phyloP scores from a whole-genome alignment of 2,888 invertebrate species.

The Andrena trimmerana region DNA sequence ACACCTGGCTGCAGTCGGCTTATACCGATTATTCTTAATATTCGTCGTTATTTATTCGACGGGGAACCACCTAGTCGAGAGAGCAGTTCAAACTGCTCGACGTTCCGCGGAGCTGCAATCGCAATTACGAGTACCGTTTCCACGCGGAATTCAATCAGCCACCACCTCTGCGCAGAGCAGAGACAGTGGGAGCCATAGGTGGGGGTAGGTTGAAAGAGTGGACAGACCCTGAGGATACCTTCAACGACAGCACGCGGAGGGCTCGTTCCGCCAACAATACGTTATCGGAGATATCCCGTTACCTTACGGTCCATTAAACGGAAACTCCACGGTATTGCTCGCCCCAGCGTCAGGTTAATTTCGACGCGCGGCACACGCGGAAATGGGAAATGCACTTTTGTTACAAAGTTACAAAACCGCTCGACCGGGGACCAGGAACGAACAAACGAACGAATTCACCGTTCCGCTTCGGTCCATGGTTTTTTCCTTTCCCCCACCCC shows the following conservation, averaged over 20 bases:
- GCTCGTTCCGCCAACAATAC: conserved; percentile 37
- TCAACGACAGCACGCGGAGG: not conserved
- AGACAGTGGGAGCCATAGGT: not conserved
- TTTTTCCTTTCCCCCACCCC: conserved; percentile 22
- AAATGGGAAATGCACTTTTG: conserved; percentile 67
- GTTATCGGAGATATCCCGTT: conserved; percentile 50
- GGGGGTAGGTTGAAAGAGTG: not conserved
- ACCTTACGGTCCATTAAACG: conserved; percentile 64
- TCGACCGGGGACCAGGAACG: conserved; percentile 57
- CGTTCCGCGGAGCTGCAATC: not conserved
- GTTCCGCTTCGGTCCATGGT: conserved; percentile 62
- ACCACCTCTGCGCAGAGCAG: not conserved
- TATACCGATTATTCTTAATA: too few relatives aligned
- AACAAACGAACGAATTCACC: conserved; percentile 66
- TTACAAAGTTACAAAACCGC: conserved; percentile 73
- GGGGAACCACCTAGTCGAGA: not conserved
- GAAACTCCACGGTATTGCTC: conserved; percentile 42
- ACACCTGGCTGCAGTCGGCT: not conserved
- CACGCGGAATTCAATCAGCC: not conserved
- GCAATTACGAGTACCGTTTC: conserved; percentile 8
- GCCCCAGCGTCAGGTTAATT: conserved; percentile 63
- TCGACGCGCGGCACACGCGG: conserved; percentile 31
- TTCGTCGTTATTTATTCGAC: too few relatives aligned
- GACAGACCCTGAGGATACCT: not conserved
- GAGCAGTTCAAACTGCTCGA: not conserved